These are phyloP conservation scores for Eciton burchellii DNA, from an alignment of 1,140 invertebrate species.

Conservation along the genomic window DNA sequence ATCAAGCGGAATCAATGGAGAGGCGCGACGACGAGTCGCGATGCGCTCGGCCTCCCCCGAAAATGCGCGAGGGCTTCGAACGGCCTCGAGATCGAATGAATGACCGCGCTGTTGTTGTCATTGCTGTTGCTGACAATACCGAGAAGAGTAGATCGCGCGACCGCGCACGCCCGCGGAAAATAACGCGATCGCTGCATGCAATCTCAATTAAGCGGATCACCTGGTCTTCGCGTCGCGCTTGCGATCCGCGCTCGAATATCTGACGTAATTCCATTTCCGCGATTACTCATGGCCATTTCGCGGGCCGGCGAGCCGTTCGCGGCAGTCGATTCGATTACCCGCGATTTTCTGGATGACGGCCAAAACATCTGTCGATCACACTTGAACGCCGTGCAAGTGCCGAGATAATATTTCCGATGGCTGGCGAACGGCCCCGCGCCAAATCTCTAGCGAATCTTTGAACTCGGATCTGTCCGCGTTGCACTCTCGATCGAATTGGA, in stretches of 20 bases:
- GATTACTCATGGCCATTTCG: slow-evolving; percentile 63
- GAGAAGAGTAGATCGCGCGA: too few species aligned
- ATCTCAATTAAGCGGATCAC: slow-evolving; percentile 61
- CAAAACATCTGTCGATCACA: slow-evolving; percentile 36
- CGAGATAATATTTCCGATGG: slow-evolving; percentile 10
- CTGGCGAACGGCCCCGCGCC: too few species aligned
- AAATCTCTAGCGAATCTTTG: slow-evolving; percentile 8
- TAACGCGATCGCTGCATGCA: slow-evolving; percentile 18
- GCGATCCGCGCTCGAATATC: slow-evolving; percentile 4
- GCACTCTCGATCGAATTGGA: too few species aligned
- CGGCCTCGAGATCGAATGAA: slow-evolving; percentile 36
- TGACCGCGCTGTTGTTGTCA: not conserved
- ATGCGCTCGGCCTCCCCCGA: not conserved
- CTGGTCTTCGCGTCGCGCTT: slow-evolving; percentile 50
- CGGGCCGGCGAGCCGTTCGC: not conserved
- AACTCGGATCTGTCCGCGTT: too few species aligned
- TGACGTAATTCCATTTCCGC: slow-evolving; percentile 56
- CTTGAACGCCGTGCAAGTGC: not conserved
- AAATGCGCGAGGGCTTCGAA: not conserved
- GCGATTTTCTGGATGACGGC: slow-evolving; percentile 28
- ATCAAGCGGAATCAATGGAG: not conserved
- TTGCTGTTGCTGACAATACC: too few species aligned
- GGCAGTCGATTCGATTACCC: not conserved
- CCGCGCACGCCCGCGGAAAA: not conserved
- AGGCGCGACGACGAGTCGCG: not conserved